Evolutionary conservation across 2,888 invertebrate species (phyloP), one percentile per base, ranked within the genome.

Genomic region (Amphipoea lucens): DNA sequence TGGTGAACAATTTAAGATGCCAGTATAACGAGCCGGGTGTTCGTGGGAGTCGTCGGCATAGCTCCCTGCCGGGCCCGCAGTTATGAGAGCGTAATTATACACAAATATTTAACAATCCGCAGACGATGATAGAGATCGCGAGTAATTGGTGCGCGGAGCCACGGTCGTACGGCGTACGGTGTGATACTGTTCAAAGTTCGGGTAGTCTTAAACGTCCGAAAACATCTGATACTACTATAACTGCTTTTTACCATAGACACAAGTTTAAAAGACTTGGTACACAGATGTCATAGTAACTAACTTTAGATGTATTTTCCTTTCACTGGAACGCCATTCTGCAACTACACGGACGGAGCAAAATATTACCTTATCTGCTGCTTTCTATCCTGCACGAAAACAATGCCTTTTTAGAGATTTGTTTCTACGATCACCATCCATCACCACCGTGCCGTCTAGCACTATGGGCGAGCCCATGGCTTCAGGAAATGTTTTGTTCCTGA

Each of bases 21-120:
- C 81, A 48, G 23, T 20, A 60, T 65, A 83, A 83, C 60, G 67
- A 85, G 71, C 65, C 62, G 57, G 12, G 57, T 66, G 74, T 60
- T 79, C 77, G 73, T 80, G 73, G 83, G 77, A 85, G 80, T 74
- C 51, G 76, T 2, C 74, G 60, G 51, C 75, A 48, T 76, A 45
- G 67, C 57, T 67, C 78, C 29, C 74, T 85, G 80, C 74, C 63
- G 51, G 12, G 74, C 48, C 71, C 57, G 72, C 60, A 48, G 72
- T 77, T 77, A 77, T 75, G 67, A 68, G 54, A 48, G 60, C 69
- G 79, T 88, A 88, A 88, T 88, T 88, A 87, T 86, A 84, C 67
- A 87, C 79, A 85, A 85, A 83, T 82, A 87, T 85, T 88, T 87
- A 73, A 73, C 71, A 74, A 85, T 66, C 73, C 7, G 73, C 79